Base-by-base conservation (phyloP, 2,888 invertebrate genomes). In the Thysanoteuthis rhombus region DNA sequence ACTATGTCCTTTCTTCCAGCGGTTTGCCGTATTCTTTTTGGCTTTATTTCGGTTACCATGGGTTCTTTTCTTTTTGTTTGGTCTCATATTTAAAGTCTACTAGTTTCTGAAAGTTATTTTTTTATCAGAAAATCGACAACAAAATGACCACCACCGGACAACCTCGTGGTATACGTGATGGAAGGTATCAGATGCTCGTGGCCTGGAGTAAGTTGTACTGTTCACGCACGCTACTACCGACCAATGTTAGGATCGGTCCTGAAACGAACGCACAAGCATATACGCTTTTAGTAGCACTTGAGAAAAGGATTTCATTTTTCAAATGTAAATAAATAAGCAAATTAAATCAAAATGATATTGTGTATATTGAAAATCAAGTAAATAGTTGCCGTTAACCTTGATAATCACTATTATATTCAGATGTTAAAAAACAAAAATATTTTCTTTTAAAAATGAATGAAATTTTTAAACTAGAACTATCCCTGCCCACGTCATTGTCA, bases 1-100 rank as follows among this genome's bases (percentile, higher is more conserved):
- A 58, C 93, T 93, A 12, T 93, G 93, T 39, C 93, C 93, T 39
- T 47, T 45, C 52, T 58, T 93, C 93, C 93, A 93, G 0, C 93
- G 93, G 39, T 91, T 91, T 39, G 58, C 4, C 16, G 22, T 39
- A 93, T 93, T 93, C 28, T 47, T 45, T 10, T 38, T 93, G 0
- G 52, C 38, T 38, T 45, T 52, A 22, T 45, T 42, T 92, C 75
- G 75, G 25, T 75, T n/a, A 75, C 45, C 32, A 12, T 92, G 92
- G 28, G 92, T 92, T n/a, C 92, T 92, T 42, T 92, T 92, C 42
- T 40, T 92, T 45, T 45, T 91, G 28, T 75, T n/a, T 75, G 75
- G 12, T n/a, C 32, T 40, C 91, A 32, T 92, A 32, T 92, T 92
- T 42, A 92, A 32, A 32, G 42, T 40, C 32, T n/a, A 38, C 10